Evolutionary conservation across 35 echinoderm and acorn worm genomes (phyloP).

Genomic region (Apostichopus japonicus): DNA sequence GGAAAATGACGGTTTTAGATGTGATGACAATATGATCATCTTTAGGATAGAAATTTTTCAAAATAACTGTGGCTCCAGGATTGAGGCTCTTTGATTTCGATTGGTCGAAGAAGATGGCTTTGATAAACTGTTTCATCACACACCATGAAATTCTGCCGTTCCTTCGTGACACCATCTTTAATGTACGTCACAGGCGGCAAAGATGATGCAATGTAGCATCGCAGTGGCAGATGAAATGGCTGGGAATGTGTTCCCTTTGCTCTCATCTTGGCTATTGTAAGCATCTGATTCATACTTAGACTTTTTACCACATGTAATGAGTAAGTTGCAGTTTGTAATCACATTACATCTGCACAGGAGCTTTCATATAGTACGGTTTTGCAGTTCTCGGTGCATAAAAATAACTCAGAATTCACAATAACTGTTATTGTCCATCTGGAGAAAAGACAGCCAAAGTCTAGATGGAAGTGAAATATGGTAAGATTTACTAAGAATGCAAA

Average conservation of each 20-base stretch:
- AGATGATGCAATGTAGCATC: conserved; percentile 5
- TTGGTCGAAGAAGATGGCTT: conserved; percentile 3
- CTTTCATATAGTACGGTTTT: too few relatives aligned
- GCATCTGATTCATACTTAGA: background rate
- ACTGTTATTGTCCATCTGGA: too few relatives aligned
- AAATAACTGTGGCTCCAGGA: background rate
- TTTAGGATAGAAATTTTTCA: conserved; percentile 18
- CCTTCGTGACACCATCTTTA: conserved; percentile 5
- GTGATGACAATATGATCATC: background rate
- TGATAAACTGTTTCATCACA: conserved; percentile 14
- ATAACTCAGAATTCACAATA: too few relatives aligned
- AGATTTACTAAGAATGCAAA: too few relatives aligned
- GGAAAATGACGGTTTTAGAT: background rate
- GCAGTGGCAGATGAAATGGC: conserved; percentile 16
- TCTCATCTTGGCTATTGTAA: conserved; percentile 38
- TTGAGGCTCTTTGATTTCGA: background rate
- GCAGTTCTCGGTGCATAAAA: too few relatives aligned
- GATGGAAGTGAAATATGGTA: too few relatives aligned
- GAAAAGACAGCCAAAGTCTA: too few relatives aligned
- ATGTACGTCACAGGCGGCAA: conserved; percentile 9
- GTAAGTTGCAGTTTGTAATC: too few relatives aligned
- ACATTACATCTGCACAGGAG: too few relatives aligned
- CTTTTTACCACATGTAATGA: too few relatives aligned
- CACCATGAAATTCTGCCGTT: background rate
- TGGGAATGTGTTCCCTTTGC: background rate